These are phyloP conservation scores for Scotopteryx bipunctaria DNA, from an alignment of 2,888 invertebrate species.

Conservation along the genomic window DNA sequence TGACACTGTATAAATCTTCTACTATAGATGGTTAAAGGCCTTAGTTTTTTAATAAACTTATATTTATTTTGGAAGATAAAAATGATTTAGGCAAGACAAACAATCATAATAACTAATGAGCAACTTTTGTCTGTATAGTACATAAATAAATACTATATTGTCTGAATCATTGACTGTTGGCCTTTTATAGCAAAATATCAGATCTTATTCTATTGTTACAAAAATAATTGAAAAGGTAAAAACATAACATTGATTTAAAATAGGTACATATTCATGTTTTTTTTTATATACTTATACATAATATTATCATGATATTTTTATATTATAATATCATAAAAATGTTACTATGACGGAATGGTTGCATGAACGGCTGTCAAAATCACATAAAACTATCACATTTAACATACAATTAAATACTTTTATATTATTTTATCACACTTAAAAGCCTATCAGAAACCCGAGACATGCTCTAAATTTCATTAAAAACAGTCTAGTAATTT, in stretches of 20 bases:
- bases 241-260: neutral
- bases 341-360: constrained; percentile 26
- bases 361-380: constrained; percentile 25
- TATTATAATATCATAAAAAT: neutral
- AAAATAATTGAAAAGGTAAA: neutral
- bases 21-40: too few relatives aligned
- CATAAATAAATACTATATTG: neutral
- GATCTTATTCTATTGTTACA: constrained; percentile 8
- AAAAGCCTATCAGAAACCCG: constrained; percentile 22
- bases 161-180: neutral
- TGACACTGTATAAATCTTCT: too few relatives aligned
- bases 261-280: too few relatives aligned
- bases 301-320: too few relatives aligned
- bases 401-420: constrained; percentile 27
- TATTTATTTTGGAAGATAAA: neutral
- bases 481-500: constrained; percentile 24
- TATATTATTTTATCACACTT: constrained; percentile 25
- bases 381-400: constrained; percentile 33
- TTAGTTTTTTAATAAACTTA: neutral
- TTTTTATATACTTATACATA: too few relatives aligned
- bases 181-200: constrained; percentile 4
- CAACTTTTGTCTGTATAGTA: constrained; percentile 30
- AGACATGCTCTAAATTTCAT: constrained; percentile 18
- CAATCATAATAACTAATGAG: constrained; percentile 51
- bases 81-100: constrained; percentile 45